phyloP scores from a whole-genome alignment of 2,888 invertebrate genomes.

The Acanthoscelides obtectus region DNA sequence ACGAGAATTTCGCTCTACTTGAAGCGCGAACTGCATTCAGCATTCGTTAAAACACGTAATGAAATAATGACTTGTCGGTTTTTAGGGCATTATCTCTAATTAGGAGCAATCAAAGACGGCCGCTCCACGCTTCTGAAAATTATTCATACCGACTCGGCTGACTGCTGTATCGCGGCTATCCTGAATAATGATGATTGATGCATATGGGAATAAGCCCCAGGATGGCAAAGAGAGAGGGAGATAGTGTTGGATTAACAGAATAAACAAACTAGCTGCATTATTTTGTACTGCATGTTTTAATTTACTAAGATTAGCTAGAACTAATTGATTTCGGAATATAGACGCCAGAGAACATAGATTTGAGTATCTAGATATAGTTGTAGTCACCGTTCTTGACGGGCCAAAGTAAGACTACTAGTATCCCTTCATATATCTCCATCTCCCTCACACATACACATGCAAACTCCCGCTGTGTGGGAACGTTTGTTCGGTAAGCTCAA shows the following conservation, averaged over 20 bases:
- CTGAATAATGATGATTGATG: slow-evolving; percentile 23
- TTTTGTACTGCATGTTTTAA: neutral
- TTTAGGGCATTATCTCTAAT: slow-evolving; percentile 31
- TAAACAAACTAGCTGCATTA: neutral
- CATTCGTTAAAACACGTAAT: slow-evolving; percentile 23
- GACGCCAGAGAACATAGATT: neutral
- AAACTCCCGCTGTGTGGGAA: no score
- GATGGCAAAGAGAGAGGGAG: neutral
- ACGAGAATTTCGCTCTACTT: neutral
- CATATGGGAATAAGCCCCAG: neutral
- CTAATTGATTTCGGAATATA: neutral
- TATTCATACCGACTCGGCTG: slow-evolving; percentile 24
- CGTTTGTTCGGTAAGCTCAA: no score
- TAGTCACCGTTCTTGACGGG: no score
- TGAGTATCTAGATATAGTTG: neutral
- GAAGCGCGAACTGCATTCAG: neutral
- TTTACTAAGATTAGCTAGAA: neutral
- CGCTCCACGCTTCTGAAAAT: slow-evolving; percentile 29
- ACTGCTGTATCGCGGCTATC: slow-evolving; percentile 9
- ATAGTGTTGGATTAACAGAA: neutral
- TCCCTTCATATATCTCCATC: no score
- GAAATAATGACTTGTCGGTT: slow-evolving; percentile 26
- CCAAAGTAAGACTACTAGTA: no score
- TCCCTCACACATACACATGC: no score
- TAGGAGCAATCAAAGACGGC: slow-evolving; percentile 29